Base-by-base conservation (phyloP, 2,113 vertebrate genomes). In the Tiliqua scincoides region DNA sequence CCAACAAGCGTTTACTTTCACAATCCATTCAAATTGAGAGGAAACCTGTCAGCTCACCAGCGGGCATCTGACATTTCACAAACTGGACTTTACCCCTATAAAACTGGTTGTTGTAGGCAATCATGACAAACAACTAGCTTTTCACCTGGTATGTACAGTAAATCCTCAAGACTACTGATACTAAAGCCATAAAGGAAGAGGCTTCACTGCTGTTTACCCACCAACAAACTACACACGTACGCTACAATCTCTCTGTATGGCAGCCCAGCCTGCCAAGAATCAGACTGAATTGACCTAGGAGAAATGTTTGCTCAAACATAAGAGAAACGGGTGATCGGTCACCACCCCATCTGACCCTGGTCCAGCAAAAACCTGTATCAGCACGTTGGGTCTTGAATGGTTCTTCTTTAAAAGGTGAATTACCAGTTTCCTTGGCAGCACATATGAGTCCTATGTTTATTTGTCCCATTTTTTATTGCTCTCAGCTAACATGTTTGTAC, bases 401-500 rank as follows among this genome's bases (percentile, higher is more conserved):
- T 0, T 1, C 43, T 25, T 37, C 25, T 30, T 81, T 81, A 81
- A 80, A 74, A 65, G 59, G n/a, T 30, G n/a, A 65, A 3, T 63
- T 59, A 11, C 18, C 74, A 12, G 17, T 32, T 40, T 82, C 82
- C 32, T 61, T 0, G 3, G 37, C 32, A 68, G 12, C 35, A 68
- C 81, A 72, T 79, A 80, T 23, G 3, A 83, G 32, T 8, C 1
- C 72, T 91, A n/a, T n/a, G 54, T 86, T 84, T 84, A 78, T 93
- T 84, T 84, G 30, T 35, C 14, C 27, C 82, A 84, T 20, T 54
- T 68, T n/a, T 84, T 87, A 43, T 87, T 93, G 87, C 76, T 61
- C n/a, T 85, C 84, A 78, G 70, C 62, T 90, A 40, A 3, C 1
- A 21, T 57, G 25, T 7, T 21, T 83, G 25, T 40, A 35, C 68